Base-by-base conservation (phyloP, 92 coral and sea anemone species). In the Porites divaricata region DNA sequence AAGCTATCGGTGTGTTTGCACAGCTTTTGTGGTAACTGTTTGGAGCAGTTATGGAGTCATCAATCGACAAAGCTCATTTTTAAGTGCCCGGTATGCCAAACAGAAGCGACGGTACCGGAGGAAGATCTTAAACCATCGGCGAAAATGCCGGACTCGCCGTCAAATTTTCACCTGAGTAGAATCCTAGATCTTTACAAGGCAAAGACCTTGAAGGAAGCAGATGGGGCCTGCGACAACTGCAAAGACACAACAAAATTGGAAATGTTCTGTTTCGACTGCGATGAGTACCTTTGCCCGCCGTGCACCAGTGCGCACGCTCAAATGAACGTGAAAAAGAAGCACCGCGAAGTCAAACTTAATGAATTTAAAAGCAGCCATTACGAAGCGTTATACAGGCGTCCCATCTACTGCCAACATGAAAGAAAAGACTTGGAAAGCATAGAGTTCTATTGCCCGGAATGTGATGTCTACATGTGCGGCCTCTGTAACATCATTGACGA, bases 231-330 rank as follows among this genome's bases (percentile, higher is more conserved):
- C 75, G 89, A 88, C 53, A 77, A 74, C 72, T 94, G 98, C 54
- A 72, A 79, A 13, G 68, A 76, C 20, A 80, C 54, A 16, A 75
- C 53, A 1, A 74, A 68, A 57, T 22, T 87, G 67, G 83, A 76
- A 20, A 83, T 93, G n/a, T 91, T 88, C 67, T 94, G 98, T 73
- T 87, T 94, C 63, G 98, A 90, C 56, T 94, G 98, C 75, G 89
- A 86, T 5, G 67, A 62, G 28, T 94, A 87, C 57, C 86, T 89
- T 35, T 94, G 98, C 72, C 64, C 81, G 9, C 77, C 78, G 22
- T 94, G 98, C 75, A 58, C 58, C 20, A 72, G 50, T 23, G 86
- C 83, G 8, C 85, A 85, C 65, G 64, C 79, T 59, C 75, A 67
- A 11, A 80, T 65, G 79, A 56, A 66, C 1, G 80, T 78, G 1